phyloP scores from a whole-genome alignment of 2,888 invertebrate genomes.

The Phrixothrix hirtus region DNA sequence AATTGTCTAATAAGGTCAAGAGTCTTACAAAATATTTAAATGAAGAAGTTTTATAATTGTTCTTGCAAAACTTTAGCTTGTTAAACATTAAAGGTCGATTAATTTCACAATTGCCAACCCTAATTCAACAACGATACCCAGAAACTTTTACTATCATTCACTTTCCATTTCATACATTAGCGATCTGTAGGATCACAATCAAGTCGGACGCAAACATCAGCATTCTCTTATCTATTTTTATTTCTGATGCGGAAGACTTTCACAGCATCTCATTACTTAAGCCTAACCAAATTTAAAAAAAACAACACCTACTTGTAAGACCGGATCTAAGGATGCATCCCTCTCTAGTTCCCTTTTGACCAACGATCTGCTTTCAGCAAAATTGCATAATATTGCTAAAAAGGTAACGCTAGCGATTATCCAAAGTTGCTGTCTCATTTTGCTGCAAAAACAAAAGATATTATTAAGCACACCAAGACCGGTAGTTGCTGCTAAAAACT shows the following conservation, averaged over 20 bases:
- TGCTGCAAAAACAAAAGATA: slow-evolving; percentile 42
- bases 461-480: slow-evolving; percentile 10
- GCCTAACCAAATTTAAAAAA: too few species aligned
- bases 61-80: neutral
- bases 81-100: neutral
- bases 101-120: too few species aligned
- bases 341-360: slow-evolving; percentile 43
- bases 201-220: too few species aligned
- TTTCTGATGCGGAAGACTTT: slow-evolving; percentile 13
- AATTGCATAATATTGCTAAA: slow-evolving; percentile 40
- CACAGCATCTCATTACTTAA: slow-evolving; percentile 1
- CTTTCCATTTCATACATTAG: slow-evolving; percentile 12
- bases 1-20: too few species aligned
- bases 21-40: neutral
- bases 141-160: slow-evolving; percentile 9
- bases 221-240: slow-evolving; percentile 1
- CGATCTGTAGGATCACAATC: too few species aligned
- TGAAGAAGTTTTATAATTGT: neutral
- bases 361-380: slow-evolving; percentile 45
- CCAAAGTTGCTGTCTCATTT: slow-evolving; percentile 48
- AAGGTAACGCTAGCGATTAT: slow-evolving; percentile 41
- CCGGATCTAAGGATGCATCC: slow-evolving; percentile 33
- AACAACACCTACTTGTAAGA: slow-evolving; percentile 37
- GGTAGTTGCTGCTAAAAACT: slow-evolving; percentile 31
- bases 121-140: too few species aligned